Percentiles rank a stretch among this genome's conserved stretches.
Conservation (phyloP, 2,888 invertebrate species). For the Drosophila conformis region DNA sequence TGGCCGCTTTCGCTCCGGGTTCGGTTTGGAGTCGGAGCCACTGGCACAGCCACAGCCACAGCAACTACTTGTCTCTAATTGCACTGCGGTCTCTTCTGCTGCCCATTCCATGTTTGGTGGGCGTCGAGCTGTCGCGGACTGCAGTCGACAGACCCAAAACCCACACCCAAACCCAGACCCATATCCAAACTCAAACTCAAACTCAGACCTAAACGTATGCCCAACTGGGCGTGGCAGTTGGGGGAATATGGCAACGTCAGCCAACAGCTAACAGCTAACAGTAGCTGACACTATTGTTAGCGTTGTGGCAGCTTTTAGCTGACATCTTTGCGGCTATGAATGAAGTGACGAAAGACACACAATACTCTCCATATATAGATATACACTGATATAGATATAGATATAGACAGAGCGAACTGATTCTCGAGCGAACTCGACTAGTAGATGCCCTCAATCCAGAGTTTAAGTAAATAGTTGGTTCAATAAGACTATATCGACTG, state of each 20-base stretch:
- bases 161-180: conserved; percentile 6
- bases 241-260: conserved; percentile 1
- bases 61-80: conserved; percentile 15
- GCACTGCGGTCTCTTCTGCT: conserved; percentile 46
- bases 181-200: not conserved
- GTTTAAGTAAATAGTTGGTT: not conserved
- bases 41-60: conserved; percentile 4
- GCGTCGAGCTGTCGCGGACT: conserved; percentile 34
- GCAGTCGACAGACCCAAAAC: conserved; percentile 32
- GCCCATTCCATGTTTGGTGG: conserved; percentile 73
- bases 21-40: conserved; percentile 19
- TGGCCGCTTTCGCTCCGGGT: conserved; percentile 51
- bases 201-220: not conserved
- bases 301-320: conserved; percentile 26
- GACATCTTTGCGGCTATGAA: not conserved
- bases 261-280: conserved; percentile 52
- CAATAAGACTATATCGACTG: not conserved
- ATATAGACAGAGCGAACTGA: not conserved
- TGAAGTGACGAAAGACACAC: not conserved
- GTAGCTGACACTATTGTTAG: conserved; percentile 77
- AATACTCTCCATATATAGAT: not conserved
- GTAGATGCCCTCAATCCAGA: not conserved
- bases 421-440: not conserved
- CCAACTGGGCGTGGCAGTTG: not conserved
- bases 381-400: not conserved